phyloP scores from a whole-genome alignment of 53 echinoderm and acorn worm species.

The Pentamera pediparva region DNA sequence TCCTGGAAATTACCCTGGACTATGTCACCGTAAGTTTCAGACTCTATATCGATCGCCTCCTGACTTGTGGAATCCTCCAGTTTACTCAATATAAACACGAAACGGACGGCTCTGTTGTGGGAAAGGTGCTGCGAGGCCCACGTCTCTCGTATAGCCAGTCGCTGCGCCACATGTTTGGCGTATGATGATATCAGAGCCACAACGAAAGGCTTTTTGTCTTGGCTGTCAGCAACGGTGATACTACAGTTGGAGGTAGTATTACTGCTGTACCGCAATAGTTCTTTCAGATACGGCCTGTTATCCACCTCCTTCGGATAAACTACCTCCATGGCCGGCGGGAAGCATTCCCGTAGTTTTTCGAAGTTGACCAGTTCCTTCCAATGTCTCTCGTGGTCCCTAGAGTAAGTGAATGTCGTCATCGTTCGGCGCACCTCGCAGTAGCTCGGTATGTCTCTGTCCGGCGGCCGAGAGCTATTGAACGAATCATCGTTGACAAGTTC shows the following conservation, averaged over 20 bases:
- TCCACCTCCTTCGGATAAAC: slow-evolving; percentile 11
- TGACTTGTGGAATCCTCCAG: neutral
- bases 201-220: slow-evolving; percentile 1
- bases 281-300: slow-evolving; percentile 14
- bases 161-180: slow-evolving; percentile 1
- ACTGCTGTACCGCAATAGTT: neutral
- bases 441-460: neutral
- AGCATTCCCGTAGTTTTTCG: neutral
- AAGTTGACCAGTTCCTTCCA: neutral
- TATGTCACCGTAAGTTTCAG: slow-evolving; percentile 45
- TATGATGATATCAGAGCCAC: slow-evolving; percentile 36
- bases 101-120: neutral
- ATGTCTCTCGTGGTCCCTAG: neutral
- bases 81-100: slow-evolving; percentile 14
- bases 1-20: slow-evolving; percentile 57
- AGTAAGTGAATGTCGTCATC: neutral
- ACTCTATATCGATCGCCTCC: neutral
- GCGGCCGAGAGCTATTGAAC: neutral
- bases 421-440: neutral
- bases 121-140: slow-evolving; percentile 22
- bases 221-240: neutral
- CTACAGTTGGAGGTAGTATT: neutral
- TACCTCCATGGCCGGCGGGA: slow-evolving; percentile 24
- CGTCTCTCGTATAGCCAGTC: slow-evolving; percentile 43
- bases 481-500: neutral